These are phyloP conservation scores for Bufotes viridis DNA, from an alignment of 2,797 vertebrate genomes.

Conservation along the genomic window DNA sequence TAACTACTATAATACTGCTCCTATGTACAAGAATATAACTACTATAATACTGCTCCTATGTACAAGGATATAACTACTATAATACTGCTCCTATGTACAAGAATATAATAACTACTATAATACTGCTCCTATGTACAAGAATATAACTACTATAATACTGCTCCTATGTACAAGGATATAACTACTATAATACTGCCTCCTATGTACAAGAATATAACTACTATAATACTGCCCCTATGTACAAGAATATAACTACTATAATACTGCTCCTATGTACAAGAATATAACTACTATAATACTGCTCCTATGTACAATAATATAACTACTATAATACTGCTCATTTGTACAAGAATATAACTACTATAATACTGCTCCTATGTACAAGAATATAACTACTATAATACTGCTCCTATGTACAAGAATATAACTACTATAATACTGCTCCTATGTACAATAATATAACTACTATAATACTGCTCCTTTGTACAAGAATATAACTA, in stretches of 20 bases:
- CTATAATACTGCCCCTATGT: too few relatives aligned
- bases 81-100: too few relatives aligned
- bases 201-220: background rate
- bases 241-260: background rate
- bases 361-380: background rate
- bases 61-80: too few relatives aligned
- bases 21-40: too few relatives aligned
- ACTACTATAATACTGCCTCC: background rate
- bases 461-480: slow-evolving; percentile 7
- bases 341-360: background rate
- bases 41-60: too few relatives aligned
- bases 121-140: slow-evolving; percentile 4
- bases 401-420: background rate
- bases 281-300: background rate
- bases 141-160: slow-evolving; percentile 1
- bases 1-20: slow-evolving; percentile 21
- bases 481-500: slow-evolving; percentile 4
- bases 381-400: slow-evolving; percentile 5
- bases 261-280: background rate
- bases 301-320: background rate
- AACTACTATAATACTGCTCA: background rate
- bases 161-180: background rate
- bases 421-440: slow-evolving; percentile 12
- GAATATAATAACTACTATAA: too few relatives aligned
- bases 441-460: background rate